phyloP scores from a whole-genome alignment of 2,888 invertebrate species.

The Parnassius glacialis region DNA sequence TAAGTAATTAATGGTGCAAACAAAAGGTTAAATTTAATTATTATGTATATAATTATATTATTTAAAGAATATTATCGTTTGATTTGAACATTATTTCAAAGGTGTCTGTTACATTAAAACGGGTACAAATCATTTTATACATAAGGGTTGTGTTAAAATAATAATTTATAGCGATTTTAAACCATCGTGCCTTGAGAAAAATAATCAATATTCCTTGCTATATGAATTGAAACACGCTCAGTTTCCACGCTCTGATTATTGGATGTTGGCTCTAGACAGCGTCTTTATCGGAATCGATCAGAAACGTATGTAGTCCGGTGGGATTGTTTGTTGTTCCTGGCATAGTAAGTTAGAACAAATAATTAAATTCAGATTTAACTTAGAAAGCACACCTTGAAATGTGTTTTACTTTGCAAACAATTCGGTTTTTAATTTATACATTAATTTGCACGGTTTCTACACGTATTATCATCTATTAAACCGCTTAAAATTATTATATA shows the following conservation, averaged over 20 bases:
- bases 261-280: constrained; percentile 80
- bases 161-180: constrained; percentile 34
- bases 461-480: too few relatives aligned
- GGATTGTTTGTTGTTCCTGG: constrained; percentile 5
- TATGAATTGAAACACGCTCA: constrained; percentile 58
- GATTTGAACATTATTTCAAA: constrained; percentile 7
- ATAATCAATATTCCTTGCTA: constrained; percentile 49
- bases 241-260: constrained; percentile 81
- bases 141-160: constrained; percentile 38
- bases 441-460: too few relatives aligned
- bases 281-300: constrained; percentile 77
- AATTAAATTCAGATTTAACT: neutral
- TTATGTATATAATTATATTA: too few relatives aligned
- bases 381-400: too few relatives aligned
- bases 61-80: neutral
- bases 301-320: constrained; percentile 39
- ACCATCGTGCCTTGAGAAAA: constrained; percentile 42
- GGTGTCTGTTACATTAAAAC: constrained; percentile 43
- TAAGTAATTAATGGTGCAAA: too few relatives aligned
- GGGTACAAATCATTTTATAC: constrained; percentile 40
- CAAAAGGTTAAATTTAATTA: too few relatives aligned
- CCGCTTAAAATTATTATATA: too few relatives aligned
- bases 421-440: too few relatives aligned
- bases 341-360: constrained; percentile 14
- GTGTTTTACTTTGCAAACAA: too few relatives aligned